phyloP scores from a whole-genome alignment of 2,797 vertebrate species.

The Acipenser transmontanus region DNA sequence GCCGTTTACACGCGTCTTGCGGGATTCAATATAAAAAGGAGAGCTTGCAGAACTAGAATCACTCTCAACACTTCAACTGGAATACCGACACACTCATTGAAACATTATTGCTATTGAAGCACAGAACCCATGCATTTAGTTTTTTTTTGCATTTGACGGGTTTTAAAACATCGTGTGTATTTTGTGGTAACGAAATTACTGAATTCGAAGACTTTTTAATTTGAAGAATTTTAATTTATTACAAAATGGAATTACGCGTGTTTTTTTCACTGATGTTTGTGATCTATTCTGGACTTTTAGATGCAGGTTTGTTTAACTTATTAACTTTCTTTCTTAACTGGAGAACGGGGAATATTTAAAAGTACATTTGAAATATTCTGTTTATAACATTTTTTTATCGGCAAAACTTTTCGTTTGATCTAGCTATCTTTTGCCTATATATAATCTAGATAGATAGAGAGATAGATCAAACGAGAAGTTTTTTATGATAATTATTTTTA shows the following conservation, averaged over 20 bases:
- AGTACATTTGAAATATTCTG: no score
- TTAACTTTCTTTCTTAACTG: not conserved
- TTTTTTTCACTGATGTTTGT: slow-evolving; percentile 65
- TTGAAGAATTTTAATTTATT: slow-evolving; percentile 2
- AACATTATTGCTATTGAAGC: not conserved
- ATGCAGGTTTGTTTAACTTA: slow-evolving; percentile 47
- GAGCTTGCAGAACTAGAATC: slow-evolving; percentile 45
- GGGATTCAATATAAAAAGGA: slow-evolving; percentile 76
- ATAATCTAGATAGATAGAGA: no score
- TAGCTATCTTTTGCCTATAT: no score
- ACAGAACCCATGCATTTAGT: no score
- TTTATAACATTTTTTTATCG: not conserved
- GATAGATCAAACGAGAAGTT: no score
- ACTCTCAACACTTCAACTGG: slow-evolving; percentile 31
- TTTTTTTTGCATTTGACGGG: not conserved
- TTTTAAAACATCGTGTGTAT: no score
- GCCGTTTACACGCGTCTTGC: slow-evolving; percentile 63
- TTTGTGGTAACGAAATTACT: not conserved
- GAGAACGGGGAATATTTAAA: no score
- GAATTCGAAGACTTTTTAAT: not conserved
- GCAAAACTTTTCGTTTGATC: not conserved
- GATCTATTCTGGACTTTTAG: slow-evolving; percentile 43
- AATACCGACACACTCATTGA: slow-evolving; percentile 9
- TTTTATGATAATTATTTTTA: no score
- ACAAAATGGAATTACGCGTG: slow-evolving; percentile 70